Conservation (phyloP, 2,888 invertebrate species). For the Leptopilina drosophilae region DNA sequence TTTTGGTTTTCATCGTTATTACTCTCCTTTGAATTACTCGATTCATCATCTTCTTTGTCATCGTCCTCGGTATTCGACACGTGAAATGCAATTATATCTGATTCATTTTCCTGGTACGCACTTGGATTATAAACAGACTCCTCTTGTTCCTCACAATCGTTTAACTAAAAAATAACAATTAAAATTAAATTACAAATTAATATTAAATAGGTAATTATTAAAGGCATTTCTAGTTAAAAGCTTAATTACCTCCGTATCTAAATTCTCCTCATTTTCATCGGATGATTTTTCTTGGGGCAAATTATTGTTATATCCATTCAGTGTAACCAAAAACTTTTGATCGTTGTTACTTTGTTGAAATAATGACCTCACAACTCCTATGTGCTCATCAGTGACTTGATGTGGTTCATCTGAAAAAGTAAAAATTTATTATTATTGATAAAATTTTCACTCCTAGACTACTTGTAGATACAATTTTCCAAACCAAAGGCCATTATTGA, state of each 20-base stretch:
- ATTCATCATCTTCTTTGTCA: constrained; percentile 41
- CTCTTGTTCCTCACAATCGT: constrained; percentile 70
- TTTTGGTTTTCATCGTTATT: constrained; percentile 69
- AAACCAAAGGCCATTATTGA: too few relatives aligned
- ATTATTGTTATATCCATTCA: constrained; percentile 74
- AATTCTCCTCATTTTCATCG: constrained; percentile 69
- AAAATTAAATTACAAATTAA: too few relatives aligned
- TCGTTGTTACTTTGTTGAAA: constrained; percentile 73
- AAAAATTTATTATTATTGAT: neutral
- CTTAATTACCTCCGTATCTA: constrained; percentile 70
- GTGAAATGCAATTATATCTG: constrained; percentile 53
- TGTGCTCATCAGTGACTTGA: constrained; percentile 70
- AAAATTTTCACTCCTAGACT: too few relatives aligned
- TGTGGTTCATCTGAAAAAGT: constrained; percentile 62
- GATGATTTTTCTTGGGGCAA: constrained; percentile 65
- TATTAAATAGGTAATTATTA: too few relatives aligned
- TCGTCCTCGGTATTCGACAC: constrained; percentile 40
- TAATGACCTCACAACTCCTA: constrained; percentile 73
- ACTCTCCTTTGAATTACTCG: neutral
- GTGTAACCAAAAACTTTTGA: constrained; percentile 74
- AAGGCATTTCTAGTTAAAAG: too few relatives aligned
- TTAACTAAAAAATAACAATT: constrained; percentile 55
- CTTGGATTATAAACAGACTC: constrained; percentile 63
- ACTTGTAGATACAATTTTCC: too few relatives aligned
- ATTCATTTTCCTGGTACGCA: constrained; percentile 59